These are phyloP conservation scores for Nixonia krombeini DNA, from an alignment of 1,140 invertebrate species.

Conservation along the genomic window DNA sequence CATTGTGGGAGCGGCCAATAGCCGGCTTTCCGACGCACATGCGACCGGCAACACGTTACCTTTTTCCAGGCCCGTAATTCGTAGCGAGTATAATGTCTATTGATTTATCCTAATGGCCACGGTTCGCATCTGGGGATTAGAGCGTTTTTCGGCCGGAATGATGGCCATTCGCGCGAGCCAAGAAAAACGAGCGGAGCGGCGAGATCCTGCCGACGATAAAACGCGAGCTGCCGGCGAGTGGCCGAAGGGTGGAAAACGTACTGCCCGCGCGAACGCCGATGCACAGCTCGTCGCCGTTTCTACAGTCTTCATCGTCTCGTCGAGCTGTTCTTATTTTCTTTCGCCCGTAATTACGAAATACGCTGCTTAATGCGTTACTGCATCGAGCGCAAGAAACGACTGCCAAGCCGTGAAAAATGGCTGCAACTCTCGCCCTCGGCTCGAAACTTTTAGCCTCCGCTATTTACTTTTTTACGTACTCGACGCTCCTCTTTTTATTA, in stretches of 20 bases:
- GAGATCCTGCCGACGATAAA: conserved; percentile 30
- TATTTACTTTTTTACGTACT: too few relatives aligned
- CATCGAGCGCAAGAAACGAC: not conserved
- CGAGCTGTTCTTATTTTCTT: conserved; percentile 14
- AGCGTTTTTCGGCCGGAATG: conserved; percentile 6
- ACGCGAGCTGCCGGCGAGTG: not conserved
- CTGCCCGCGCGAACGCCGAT: too few relatives aligned
- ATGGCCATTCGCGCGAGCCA: not conserved
- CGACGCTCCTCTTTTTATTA: too few relatives aligned
- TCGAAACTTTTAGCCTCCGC: conserved; percentile 4
- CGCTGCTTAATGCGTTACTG: conserved; percentile 7
- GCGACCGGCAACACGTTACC: conserved; percentile 45
- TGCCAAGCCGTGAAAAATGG: conserved; percentile 12
- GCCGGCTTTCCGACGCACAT: conserved; percentile 40
- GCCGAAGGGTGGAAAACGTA: conserved; percentile 14
- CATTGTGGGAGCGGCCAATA: conserved; percentile 65
- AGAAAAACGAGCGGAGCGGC: conserved; percentile 19
- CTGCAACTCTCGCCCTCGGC: conserved; percentile 1
- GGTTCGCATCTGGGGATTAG: conserved; percentile 55
- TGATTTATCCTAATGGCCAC: conserved; percentile 57
- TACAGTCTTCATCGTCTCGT: not conserved
- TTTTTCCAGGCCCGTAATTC: conserved; percentile 27
- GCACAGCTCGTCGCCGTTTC: conserved; percentile 10
- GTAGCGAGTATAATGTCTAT: conserved; percentile 59
- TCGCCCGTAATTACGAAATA: conserved; percentile 17